Evolutionary conservation across 2,888 invertebrate species (phyloP).

Genomic region (Tipula helvola): DNA sequence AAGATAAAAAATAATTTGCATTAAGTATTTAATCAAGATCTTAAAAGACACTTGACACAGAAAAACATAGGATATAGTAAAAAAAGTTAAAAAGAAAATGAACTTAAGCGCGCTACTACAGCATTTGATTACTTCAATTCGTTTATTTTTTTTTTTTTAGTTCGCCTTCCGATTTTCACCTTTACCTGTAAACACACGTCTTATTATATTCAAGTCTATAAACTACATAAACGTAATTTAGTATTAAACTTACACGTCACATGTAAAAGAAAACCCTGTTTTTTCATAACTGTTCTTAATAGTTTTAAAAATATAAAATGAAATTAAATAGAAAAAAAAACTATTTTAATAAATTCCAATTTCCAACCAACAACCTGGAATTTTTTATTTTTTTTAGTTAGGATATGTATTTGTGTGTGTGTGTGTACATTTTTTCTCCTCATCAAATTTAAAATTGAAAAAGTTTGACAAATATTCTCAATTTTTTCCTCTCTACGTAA

Average conservation of each 20-base stretch:
- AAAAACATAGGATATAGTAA: neutral
- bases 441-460: neutral
- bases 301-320: neutral
- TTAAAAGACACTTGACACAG: neutral
- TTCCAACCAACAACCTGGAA: neutral
- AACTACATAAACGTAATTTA: neutral
- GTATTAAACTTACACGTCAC: neutral
- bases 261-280: neutral
- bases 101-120: neutral
- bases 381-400: neutral
- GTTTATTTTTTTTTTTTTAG: neutral
- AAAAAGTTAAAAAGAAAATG: neutral
- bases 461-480: slow-evolving; percentile 4
- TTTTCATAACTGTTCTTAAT: neutral
- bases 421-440: neutral
- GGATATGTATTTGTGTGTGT: neutral
- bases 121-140: neutral
- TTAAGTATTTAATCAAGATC: neutral
- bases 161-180: neutral
- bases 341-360: neutral
- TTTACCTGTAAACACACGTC: neutral
- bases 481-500: neutral
- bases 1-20: neutral
- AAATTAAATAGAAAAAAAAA: neutral
- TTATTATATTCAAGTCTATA: neutral